These are phyloP conservation scores for Glaucomys volans DNA, from an alignment of 2,113 vertebrate genomes.

Conservation along the genomic window DNA sequence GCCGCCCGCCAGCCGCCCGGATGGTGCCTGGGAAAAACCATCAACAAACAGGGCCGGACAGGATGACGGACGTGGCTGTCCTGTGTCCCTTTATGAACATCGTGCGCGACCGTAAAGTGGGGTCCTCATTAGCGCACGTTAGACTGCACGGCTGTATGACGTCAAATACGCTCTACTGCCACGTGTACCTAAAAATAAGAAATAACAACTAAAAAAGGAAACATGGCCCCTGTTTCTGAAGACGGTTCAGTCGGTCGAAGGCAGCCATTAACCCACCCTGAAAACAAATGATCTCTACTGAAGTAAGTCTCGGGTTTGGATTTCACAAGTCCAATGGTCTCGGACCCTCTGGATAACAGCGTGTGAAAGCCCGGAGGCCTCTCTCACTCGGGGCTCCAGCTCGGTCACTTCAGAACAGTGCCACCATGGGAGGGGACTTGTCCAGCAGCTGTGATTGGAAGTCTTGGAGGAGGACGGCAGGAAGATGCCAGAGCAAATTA, in stretches of 20 bases:
- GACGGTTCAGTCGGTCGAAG: neutral
- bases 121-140: no score
- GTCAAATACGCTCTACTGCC: no score
- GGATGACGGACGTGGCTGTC: no score
- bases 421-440: neutral
- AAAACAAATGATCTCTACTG: neutral
- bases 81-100: no score
- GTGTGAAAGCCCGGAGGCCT: neutral
- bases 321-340: neutral
- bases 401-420: neutral
- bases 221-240: neutral
- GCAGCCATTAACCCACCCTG: neutral
- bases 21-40: neutral
- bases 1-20: no score
- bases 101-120: no score
- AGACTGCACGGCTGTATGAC: no score
- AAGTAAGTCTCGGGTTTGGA: neutral
- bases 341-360: neutral
- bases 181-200: no score
- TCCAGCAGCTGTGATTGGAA: neutral
- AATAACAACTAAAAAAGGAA: neutral
- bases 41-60: no score
- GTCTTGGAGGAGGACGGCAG: neutral
- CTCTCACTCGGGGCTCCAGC: neutral
- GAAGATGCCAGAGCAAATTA: neutral